phyloP scores from a whole-genome alignment of 2,888 invertebrate species.

The Meta bourneti region DNA sequence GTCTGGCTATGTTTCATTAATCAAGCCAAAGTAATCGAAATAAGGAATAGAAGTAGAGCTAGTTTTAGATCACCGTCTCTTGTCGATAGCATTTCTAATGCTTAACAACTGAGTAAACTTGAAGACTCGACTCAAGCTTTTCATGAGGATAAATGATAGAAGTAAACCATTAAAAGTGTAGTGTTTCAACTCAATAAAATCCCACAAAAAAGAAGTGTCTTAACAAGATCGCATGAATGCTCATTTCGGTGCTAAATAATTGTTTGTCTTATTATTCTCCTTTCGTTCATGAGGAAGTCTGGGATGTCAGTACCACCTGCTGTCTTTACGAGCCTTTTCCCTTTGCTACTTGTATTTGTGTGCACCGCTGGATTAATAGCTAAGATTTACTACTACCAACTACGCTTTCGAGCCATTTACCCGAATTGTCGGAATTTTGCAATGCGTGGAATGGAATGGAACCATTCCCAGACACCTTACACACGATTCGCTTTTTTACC shows the following conservation, averaged over 20 bases:
- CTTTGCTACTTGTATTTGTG: conserved; percentile 64
- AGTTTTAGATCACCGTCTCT: neutral
- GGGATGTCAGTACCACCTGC: conserved; percentile 63
- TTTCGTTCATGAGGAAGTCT: conserved; percentile 27
- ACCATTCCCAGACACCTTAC: neutral
- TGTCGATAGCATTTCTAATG: neutral
- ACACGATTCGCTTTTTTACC: neutral
- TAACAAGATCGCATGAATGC: conserved; percentile 37
- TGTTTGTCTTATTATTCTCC: conserved; percentile 46
- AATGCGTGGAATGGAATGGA: conserved; percentile 20
- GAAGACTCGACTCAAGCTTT: neutral
- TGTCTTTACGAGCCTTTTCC: conserved; percentile 59
- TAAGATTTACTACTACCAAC: conserved; percentile 62
- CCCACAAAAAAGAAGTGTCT: conserved; percentile 3
- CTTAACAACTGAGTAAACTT: neutral
- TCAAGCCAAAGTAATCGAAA: neutral
- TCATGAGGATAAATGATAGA: conserved; percentile 19
- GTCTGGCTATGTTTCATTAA: neutral
- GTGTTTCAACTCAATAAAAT: conserved; percentile 38
- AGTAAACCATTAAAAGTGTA: conserved; percentile 8
- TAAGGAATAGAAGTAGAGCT: neutral
- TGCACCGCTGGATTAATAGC: conserved; percentile 62
- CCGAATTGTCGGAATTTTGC: conserved; percentile 42
- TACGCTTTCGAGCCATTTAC: conserved; percentile 64
- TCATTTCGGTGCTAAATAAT: conserved; percentile 47